These are phyloP conservation scores for Protosalanx chinensis DNA, from an alignment of 2,797 vertebrate species.

Conservation along the genomic window DNA sequence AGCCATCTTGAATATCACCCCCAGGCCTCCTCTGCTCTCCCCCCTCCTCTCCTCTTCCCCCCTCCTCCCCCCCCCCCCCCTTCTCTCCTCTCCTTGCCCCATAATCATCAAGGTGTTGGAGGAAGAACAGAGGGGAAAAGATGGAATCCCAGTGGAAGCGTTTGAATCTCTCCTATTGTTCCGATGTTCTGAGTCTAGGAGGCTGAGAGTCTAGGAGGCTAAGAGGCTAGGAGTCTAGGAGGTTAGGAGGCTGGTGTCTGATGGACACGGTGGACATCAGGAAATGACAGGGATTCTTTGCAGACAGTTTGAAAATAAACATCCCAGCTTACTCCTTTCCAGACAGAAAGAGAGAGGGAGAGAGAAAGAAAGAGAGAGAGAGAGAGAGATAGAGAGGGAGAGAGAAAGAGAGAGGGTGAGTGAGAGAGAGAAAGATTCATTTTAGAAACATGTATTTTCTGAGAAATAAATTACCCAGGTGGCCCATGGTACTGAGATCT, in stretches of 20 bases:
- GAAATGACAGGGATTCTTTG: conserved; percentile 78
- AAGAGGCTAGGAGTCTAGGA: too few relatives aligned
- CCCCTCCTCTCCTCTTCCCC: background rate
- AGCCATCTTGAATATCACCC: too few relatives aligned
- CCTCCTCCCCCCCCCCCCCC: background rate
- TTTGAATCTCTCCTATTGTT: conserved; percentile 75
- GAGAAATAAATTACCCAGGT: background rate
- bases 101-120: background rate
- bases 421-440: too few relatives aligned
- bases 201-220: too few relatives aligned
- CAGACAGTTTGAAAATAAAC: conserved; percentile 72
- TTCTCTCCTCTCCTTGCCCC: background rate
- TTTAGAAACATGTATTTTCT: background rate
- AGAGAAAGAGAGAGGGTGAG: background rate
- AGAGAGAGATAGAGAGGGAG: background rate
- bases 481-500: background rate
- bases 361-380: background rate
- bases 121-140: background rate
- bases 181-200: too few relatives aligned
- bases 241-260: conserved; percentile 66
- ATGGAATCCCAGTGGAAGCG: conserved; percentile 66
- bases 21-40: too few relatives aligned
- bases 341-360: conserved; percentile 32
- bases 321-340: conserved; percentile 53
- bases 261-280: conserved; percentile 71